phyloP scores from a whole-genome alignment of 2,888 invertebrate genomes.

The Tholera decimalis region DNA sequence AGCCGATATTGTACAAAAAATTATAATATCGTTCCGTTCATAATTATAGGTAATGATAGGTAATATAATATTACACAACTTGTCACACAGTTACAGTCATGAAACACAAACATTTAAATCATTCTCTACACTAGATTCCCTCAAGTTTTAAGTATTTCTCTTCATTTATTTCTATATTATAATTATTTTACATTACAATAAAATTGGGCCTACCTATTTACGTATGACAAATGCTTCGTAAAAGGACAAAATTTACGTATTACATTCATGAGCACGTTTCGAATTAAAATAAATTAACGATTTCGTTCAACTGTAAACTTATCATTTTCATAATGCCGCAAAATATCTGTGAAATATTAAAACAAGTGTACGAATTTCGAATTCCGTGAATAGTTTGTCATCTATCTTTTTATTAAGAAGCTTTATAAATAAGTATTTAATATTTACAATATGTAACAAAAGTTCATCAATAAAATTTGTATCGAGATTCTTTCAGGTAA shows the following conservation, averaged over 20 bases:
- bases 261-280: conserved; percentile 86
- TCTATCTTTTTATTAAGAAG: conserved; percentile 62
- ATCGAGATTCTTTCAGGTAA: conserved; percentile 82
- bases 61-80: conserved; percentile 88
- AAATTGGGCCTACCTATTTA: conserved; percentile 91
- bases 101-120: conserved; percentile 89
- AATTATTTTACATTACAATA: conserved; percentile 89
- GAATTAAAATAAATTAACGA: conserved; percentile 84
- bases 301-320: conserved; percentile 74
- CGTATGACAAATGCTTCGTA: conserved; percentile 89
- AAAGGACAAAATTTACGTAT: conserved; percentile 87
- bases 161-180: conserved; percentile 85
- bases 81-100: conserved; percentile 89
- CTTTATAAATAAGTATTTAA: conserved; percentile 79
- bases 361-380: conserved; percentile 82
- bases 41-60: conserved; percentile 82
- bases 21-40: conserved; percentile 86
- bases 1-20: conserved; percentile 91
- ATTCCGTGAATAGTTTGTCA: conserved; percentile 64
- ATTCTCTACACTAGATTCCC: conserved; percentile 86
- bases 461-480: conserved; percentile 76
- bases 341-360: conserved; percentile 77
- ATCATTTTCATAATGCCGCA: conserved; percentile 75
- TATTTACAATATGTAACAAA: conserved; percentile 88
- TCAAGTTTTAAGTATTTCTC: conserved; percentile 88